A percentile compares a stretch with the other conserved stretches of the same genome.
Conservation (phyloP, 2,797 vertebrate species). For the Sebastes taczanowskii region DNA sequence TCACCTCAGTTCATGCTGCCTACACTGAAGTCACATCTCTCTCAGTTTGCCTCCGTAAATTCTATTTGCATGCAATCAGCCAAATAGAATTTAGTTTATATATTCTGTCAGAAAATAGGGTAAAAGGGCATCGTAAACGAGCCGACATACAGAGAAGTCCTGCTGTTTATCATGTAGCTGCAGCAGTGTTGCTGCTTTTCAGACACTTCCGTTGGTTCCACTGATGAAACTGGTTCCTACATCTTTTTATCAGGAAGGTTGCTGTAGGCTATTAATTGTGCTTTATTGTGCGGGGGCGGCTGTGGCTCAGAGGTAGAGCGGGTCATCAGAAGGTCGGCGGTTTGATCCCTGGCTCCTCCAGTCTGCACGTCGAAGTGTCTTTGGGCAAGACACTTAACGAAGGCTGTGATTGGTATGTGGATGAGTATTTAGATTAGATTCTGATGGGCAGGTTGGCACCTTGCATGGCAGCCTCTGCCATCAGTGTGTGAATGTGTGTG, state of each 20-base stretch:
- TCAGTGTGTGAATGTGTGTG: too few species aligned
- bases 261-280: background rate
- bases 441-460: too few species aligned
- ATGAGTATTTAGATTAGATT: too few species aligned
- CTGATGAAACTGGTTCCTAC: background rate
- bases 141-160: background rate
- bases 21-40: background rate
- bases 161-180: background rate
- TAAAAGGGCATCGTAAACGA: conserved; percentile 2
- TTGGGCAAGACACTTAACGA: too few species aligned
- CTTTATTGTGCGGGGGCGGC: too few species aligned
- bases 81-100: conserved; percentile 5
- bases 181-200: background rate
- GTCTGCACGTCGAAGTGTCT: too few species aligned
- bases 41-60: background rate
- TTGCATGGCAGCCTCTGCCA: too few species aligned
- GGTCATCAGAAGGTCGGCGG: too few species aligned
- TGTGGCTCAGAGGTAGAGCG: too few species aligned
- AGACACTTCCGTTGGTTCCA: background rate
- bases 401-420: too few species aligned
- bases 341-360: too few species aligned
- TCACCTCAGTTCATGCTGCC: background rate
- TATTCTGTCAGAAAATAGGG: conserved; percentile 5
- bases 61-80: conserved; percentile 21
- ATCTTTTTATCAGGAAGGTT: background rate